These are phyloP conservation scores for Trissolcus brochymenae DNA, from an alignment of 2,888 invertebrate genomes.

Conservation along the genomic window DNA sequence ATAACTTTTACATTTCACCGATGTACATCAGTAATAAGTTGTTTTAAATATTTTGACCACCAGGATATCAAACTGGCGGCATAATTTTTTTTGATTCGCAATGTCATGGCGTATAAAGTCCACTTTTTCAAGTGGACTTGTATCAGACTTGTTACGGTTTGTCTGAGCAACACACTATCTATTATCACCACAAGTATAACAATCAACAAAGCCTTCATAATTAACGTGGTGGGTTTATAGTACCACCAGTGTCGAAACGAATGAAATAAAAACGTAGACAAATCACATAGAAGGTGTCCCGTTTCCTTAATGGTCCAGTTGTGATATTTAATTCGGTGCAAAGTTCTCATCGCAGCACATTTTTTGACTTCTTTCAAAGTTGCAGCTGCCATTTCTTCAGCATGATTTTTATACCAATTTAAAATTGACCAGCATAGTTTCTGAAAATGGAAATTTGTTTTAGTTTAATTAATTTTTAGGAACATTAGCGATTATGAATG, in stretches of 20 bases:
- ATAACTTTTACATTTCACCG: background rate
- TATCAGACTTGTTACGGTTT: constrained; percentile 5
- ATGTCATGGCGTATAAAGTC: background rate
- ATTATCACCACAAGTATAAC: constrained; percentile 21
- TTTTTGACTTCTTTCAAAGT: too few species aligned
- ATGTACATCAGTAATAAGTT: too few species aligned
- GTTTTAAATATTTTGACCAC: too few species aligned
- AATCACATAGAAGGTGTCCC: constrained; percentile 11
- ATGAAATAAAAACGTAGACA: constrained; percentile 27
- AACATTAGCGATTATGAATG: too few species aligned
- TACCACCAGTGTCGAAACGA: constrained; percentile 28
- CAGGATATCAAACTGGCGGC: too few species aligned
- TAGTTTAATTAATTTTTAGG: too few species aligned
- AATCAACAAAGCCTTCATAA: constrained; percentile 29
- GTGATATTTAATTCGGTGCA: constrained; percentile 19
- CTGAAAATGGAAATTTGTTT: too few species aligned
- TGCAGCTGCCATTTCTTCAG: background rate
- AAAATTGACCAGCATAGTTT: too few species aligned
- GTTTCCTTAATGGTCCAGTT: constrained; percentile 28
- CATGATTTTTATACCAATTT: background rate
- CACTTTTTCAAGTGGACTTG: constrained; percentile 4
- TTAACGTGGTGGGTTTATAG: constrained; percentile 20
- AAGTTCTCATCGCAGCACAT: background rate
- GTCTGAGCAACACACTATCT: constrained; percentile 18
- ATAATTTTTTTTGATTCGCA: constrained; percentile 4